Percentiles rank a stretch among this genome's conserved stretches.
phyloP scores from a whole-genome alignment of 1,140 invertebrate genomes.

The Drosophila funebris region DNA sequence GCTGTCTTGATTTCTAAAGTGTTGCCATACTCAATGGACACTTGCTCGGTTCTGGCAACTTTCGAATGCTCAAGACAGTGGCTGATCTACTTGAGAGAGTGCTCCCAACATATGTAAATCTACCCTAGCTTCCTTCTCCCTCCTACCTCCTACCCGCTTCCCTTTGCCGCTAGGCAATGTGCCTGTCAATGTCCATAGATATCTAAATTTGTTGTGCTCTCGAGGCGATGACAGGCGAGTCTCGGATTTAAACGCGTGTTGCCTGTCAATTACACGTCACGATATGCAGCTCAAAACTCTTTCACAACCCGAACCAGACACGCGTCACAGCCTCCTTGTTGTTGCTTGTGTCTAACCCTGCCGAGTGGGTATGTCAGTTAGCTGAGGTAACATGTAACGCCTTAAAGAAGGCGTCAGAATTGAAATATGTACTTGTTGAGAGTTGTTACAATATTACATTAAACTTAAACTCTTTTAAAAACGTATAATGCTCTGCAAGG shows the following conservation, averaged over 20 bases:
- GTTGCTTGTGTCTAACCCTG: too few relatives aligned
- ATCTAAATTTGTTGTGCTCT: conserved; percentile 69
- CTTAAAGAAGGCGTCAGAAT: too few relatives aligned
- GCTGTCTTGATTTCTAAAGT: not conserved
- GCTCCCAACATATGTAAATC: not conserved
- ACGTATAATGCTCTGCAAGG: too few relatives aligned
- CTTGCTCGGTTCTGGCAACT: conserved; percentile 27
- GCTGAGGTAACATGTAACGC: too few relatives aligned
- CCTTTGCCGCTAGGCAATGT: not conserved
- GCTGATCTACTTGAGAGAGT: conserved; percentile 51
- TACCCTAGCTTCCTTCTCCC: not conserved
- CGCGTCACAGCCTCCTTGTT: conserved; percentile 19
- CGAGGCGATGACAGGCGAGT: conserved; percentile 65
- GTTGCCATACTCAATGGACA: conserved; percentile 3
- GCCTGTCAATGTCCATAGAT: conserved; percentile 41
- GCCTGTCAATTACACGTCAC: conserved; percentile 75
- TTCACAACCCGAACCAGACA: conserved; percentile 44
- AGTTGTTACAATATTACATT: too few relatives aligned
- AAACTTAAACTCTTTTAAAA: too few relatives aligned
- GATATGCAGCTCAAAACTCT: conserved; percentile 61
- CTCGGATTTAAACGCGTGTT: conserved; percentile 67
- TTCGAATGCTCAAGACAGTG: conserved; percentile 17
- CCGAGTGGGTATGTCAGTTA: too few relatives aligned
- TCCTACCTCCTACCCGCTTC: not conserved
- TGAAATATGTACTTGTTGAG: too few relatives aligned